phyloP scores from a whole-genome alignment of 2,113 vertebrate species.

The Colistium nudipinnis region DNA sequence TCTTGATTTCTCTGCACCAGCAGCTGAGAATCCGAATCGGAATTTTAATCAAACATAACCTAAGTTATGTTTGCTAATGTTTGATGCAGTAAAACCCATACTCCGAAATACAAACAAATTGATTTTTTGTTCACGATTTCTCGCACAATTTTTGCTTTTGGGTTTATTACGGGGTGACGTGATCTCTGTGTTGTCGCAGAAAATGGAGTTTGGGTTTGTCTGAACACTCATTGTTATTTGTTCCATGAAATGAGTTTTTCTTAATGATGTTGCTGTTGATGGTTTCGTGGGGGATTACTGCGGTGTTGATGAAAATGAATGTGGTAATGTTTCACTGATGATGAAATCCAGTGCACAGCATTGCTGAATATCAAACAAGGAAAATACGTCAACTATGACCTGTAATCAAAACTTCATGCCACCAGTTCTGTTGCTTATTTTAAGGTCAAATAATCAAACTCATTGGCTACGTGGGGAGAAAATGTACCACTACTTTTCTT shows the following conservation, averaged over 20 bases:
- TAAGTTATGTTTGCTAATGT: neutral
- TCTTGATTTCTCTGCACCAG: neutral
- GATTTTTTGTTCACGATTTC: neutral
- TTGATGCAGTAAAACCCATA: neutral
- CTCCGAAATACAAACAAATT: neutral
- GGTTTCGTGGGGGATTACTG: neutral
- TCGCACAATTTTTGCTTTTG: neutral
- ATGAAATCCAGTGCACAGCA: conserved; percentile 18
- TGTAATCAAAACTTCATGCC: conserved; percentile 9
- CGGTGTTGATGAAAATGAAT: conserved; percentile 18
- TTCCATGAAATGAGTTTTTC: neutral
- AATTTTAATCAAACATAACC: neutral
- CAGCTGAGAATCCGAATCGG: neutral
- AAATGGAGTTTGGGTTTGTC: conserved; percentile 19
- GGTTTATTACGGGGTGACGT: neutral
- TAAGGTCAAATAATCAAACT: neutral
- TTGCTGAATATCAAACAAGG: neutral
- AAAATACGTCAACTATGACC: neutral
- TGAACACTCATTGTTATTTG: neutral
- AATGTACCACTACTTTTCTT: too few relatives aligned
- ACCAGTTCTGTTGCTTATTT: neutral
- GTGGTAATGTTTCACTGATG: conserved; percentile 20
- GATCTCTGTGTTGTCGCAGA: neutral
- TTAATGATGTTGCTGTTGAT: conserved; percentile 15
- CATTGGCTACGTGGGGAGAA: too few relatives aligned